Evolutionary conservation across 2,888 invertebrate species (phyloP), one percentile per base, ranked within the genome.

Genomic region (Coronaproctus castanopsis): DNA sequence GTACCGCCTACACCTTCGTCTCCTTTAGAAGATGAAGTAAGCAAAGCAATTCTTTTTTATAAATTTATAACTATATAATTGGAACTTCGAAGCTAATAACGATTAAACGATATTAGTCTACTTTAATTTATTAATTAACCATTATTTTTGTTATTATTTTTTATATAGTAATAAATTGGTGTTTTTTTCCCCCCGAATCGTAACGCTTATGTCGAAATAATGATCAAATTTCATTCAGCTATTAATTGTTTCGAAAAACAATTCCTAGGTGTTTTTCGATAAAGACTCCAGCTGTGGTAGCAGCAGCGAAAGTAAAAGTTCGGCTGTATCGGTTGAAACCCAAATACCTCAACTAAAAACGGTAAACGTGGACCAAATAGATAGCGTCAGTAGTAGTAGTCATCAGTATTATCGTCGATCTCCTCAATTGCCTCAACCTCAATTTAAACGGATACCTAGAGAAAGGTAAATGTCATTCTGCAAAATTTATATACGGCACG

Each of bases 21-120:
- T 0, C 65, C 64, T 14, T 51, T 64, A 18, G 60, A 64, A 55
- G 65, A 66, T 55, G 67, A 67, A 62, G 66, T 66, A 55, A 59
- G 50, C 58, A 23, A n/a, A 21, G 18, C 24, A n/a, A 36, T 50
- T 1, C 8, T 22, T 36, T 2, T 50, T n/a, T 36, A 3, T 55
- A 51, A n/a, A n/a, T n/a, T n/a, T n/a, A n/a, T n/a, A n/a, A n/a
- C n/a, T n/a, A n/a, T n/a, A n/a, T n/a, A n/a, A n/a, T n/a, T n/a
- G n/a, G n/a, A n/a, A n/a, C n/a, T n/a, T n/a, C n/a, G n/a, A n/a
- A n/a, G n/a, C n/a, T n/a, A n/a, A n/a, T n/a, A n/a, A n/a, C n/a
- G n/a, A n/a, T n/a, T n/a, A n/a, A n/a, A n/a, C n/a, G n/a, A n/a
- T n/a, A n/a, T n/a, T n/a, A n/a, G n/a, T n/a, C n/a, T n/a, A n/a